Evolutionary conservation across 2,113 vertebrate species (phyloP), one percentile per base, ranked within the genome.

Genomic region (Pelecanus crispus): DNA sequence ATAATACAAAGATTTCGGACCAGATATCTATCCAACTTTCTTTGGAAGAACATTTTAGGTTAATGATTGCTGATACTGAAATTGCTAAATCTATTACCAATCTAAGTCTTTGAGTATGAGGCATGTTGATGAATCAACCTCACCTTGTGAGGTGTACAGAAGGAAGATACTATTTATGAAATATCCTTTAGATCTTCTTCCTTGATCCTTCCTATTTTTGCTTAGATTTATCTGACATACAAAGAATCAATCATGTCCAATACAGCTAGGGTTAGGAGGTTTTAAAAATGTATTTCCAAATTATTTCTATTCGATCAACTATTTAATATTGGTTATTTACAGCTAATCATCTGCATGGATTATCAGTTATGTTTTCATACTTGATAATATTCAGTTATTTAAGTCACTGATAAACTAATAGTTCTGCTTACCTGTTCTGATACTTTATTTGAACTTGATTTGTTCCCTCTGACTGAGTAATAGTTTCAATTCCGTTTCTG

Each of bases 241-340:
- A 78, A 81, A 56, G 49, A 77, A 86, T 68, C 47, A 68, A 5
- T 86, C 24, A 58, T 32, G 7, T 65, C 15, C 31, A 61, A 38
- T 59, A 28, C 36, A 86, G 2, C 2, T 68, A 44, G 14, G 25
- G 7, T 56, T 61, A 40, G 6, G 12, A 3, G 0, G 0, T 29
- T 55, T 61, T 56, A 20, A 66, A 29, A 62, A 68, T 10, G 2
- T 5, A 61, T 83, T 88, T 83, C 21, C 10, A 58, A 55, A 66
- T 45, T 0, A 40, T 25, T 91, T 42, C 12, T 70, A 4, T 78
- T 65, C 42, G 28, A 58, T 38, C 22, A 53, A 9, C 2, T 84
- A 6, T 74, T 67, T 81, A 81, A 36, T 90, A 59, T 17, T 86
- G 15, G 1, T 42, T 73, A 8, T 58, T 82, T 71, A 45, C 6